A percentile compares a stretch with the other conserved stretches of the same genome.
Evolutionary conservation across 2,797 vertebrate species (phyloP).

Genomic region (Crocidura indochinensis): DNA sequence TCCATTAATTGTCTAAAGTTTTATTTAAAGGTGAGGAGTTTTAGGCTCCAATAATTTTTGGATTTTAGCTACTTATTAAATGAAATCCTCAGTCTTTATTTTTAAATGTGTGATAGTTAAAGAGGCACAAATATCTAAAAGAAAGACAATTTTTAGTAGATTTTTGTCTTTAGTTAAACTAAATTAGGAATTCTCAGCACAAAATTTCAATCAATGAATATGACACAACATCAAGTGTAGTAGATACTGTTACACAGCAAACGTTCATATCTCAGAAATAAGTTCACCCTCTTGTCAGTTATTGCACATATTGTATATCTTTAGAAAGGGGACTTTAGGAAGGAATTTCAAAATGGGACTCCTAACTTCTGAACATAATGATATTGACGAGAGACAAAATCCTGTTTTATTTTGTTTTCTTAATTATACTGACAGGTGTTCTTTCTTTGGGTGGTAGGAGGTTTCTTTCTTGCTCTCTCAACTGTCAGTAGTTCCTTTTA

Average conservation of each 20-base stretch:
- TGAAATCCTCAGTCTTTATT: conserved; percentile 31
- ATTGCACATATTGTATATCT: background rate
- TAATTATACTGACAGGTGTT: background rate
- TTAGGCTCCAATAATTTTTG: background rate
- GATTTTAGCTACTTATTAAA: background rate
- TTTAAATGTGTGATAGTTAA: conserved; percentile 47
- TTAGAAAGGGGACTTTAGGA: background rate
- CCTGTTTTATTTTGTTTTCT: background rate
- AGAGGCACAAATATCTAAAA: conserved; percentile 30
- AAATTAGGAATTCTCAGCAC: background rate
- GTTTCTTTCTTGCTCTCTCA: background rate
- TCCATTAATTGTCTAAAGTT: background rate
- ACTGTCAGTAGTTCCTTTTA: background rate
- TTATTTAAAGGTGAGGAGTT: conserved; percentile 45
- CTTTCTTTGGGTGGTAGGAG: conserved; percentile 8
- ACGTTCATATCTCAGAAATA: conserved; percentile 36
- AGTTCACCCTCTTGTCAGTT: background rate
- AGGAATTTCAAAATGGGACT: background rate
- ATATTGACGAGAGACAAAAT: background rate
- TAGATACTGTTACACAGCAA: conserved; percentile 22
- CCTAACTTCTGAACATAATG: background rate
- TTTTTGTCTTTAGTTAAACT: background rate
- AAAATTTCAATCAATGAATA: conserved; percentile 25
- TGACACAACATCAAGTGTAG: conserved; percentile 1
- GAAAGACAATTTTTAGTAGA: conserved; percentile 23